These are phyloP conservation scores for Dromaius novaehollandiae DNA, from an alignment of 2,113 vertebrate species.

Conservation along the genomic window DNA sequence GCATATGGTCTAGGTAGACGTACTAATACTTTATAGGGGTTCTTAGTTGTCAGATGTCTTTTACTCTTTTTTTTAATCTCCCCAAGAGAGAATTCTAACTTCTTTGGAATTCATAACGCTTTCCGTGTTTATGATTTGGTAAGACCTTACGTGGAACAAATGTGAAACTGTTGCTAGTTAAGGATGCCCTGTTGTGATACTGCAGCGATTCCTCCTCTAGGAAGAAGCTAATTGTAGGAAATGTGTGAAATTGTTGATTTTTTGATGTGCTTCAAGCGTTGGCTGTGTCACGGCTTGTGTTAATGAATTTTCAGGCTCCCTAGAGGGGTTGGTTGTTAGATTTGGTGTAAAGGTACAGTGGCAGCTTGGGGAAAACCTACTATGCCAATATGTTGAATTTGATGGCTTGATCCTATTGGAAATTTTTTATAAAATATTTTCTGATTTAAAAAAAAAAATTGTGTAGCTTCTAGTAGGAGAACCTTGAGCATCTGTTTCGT, in stretches of 20 bases:
- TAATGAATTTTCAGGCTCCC: neutral
- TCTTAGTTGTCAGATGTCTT: neutral
- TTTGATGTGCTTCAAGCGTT: neutral
- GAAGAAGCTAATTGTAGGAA: neutral
- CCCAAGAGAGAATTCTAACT: neutral
- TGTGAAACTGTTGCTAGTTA: neutral
- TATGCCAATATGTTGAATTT: neutral
- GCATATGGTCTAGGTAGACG: neutral
- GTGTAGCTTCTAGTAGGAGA: neutral
- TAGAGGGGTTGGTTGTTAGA: neutral
- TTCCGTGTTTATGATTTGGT: neutral
- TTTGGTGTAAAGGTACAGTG: neutral
- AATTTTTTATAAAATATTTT: neutral
- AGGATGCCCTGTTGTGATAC: neutral
- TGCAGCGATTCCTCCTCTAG: neutral
- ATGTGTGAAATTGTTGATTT: rapidly evolving
- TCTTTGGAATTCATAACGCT: neutral
- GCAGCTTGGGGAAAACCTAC: neutral
- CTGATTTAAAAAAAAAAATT: neutral
- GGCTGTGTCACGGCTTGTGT: neutral
- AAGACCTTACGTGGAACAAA: neutral
- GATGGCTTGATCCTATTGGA: neutral
- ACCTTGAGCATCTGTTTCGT: neutral
- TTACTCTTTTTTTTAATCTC: neutral
- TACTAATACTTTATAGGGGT: neutral